These are phyloP conservation scores for Hybognathus amarus DNA, from an alignment of 2,797 vertebrate species.

Conservation along the genomic window DNA sequence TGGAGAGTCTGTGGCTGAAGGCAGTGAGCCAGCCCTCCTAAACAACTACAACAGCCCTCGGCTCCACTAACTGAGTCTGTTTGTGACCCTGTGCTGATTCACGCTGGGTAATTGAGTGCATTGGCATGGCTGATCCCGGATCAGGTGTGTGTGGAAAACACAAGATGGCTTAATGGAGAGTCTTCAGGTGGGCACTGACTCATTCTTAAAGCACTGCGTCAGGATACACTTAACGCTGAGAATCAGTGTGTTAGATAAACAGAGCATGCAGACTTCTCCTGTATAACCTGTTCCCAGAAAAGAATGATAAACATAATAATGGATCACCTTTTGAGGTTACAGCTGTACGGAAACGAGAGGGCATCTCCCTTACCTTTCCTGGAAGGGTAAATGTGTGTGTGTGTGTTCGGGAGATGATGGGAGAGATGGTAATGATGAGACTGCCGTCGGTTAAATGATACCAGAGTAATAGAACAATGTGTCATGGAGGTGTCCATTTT, in stretches of 20 bases:
- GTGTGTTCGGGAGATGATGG: constrained; percentile 11
- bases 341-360: constrained; percentile 54
- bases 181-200: constrained; percentile 28
- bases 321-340: constrained; percentile 55
- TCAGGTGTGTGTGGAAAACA: constrained; percentile 44
- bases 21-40: constrained; percentile 1
- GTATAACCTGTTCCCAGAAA: constrained; percentile 55
- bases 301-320: constrained; percentile 63
- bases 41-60: constrained; percentile 17
- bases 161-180: constrained; percentile 44
- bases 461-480: neutral
- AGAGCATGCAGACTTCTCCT: constrained; percentile 53
- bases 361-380: constrained; percentile 56
- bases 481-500: neutral
- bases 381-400: constrained; percentile 55
- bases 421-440: neutral
- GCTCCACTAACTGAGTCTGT: constrained; percentile 39
- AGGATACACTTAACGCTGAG: constrained; percentile 50
- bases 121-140: constrained; percentile 43
- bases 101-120: constrained; percentile 40
- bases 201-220: constrained; percentile 30
- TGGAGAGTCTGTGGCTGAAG: constrained; percentile 70
- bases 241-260: constrained; percentile 63
- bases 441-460: neutral
- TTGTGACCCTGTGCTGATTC: constrained; percentile 52